Conservation (phyloP, 2,113 vertebrate species). For the Corvus cornix region DNA sequence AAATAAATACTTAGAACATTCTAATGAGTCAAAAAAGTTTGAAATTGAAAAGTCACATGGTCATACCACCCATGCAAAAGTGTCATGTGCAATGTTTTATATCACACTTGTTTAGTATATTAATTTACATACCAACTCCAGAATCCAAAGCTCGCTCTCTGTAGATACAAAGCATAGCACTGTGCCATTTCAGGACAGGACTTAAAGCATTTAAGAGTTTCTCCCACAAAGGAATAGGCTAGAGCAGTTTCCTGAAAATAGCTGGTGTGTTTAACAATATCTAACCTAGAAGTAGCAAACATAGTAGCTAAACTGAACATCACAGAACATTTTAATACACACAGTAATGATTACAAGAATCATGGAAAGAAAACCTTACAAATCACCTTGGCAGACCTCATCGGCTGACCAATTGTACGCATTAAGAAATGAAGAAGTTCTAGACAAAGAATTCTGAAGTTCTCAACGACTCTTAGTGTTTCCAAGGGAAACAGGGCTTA, state of each 20-base stretch:
- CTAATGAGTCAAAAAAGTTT: background rate
- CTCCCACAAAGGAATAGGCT: background rate
- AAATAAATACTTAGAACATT: background rate
- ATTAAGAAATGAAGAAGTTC: slow-evolving; percentile 60
- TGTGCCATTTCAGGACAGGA: background rate
- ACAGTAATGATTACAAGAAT: background rate
- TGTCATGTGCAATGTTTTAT: background rate
- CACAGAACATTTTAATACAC: background rate
- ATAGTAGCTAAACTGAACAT: background rate
- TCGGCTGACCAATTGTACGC: slow-evolving; percentile 25
- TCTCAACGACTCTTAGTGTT: slow-evolving; percentile 73
- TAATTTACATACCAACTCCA: background rate
- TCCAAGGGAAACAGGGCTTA: slow-evolving; percentile 82
- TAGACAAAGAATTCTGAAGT: slow-evolving; percentile 74
- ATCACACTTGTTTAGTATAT: background rate
- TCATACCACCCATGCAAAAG: background rate
- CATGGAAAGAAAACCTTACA: background rate
- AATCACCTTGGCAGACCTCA: slow-evolving; percentile 26
- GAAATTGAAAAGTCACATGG: background rate
- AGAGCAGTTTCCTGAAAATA: background rate
- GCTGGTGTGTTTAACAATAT: background rate
- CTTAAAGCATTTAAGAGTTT: background rate
- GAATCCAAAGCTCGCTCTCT: background rate
- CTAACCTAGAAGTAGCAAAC: background rate
- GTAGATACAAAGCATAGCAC: background rate